Evolutionary conservation across 2,113 vertebrate genomes (phyloP).

Genomic region (Aphelocoma coerulescens): DNA sequence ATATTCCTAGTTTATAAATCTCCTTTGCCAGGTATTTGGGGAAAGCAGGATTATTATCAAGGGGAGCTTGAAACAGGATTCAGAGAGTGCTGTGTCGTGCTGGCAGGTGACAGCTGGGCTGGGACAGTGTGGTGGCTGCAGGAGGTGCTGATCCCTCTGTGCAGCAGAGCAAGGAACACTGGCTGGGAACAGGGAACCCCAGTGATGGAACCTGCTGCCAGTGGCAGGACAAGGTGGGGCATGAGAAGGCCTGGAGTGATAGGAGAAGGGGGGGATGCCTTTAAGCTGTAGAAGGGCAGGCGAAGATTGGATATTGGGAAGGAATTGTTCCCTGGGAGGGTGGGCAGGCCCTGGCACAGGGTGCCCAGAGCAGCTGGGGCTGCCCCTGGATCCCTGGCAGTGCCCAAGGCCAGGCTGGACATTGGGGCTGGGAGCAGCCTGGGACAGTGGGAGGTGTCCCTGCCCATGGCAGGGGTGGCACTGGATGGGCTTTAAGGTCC

Average conservation of each 20-base stretch:
- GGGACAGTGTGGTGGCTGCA: background rate
- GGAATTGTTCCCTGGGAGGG: background rate
- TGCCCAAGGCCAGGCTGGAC: background rate
- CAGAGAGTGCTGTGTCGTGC: rapidly evolving
- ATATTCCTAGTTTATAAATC: background rate
- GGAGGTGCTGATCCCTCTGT: background rate
- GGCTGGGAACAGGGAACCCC: background rate
- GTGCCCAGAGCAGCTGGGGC: background rate
- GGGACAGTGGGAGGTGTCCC: background rate
- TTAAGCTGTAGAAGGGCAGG: background rate
- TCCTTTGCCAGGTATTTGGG: background rate
- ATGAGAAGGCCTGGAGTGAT: background rate
- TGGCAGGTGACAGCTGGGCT: background rate
- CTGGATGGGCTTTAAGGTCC: background rate
- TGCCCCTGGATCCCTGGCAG: background rate
- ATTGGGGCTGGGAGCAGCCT: background rate
- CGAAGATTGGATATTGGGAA: background rate
- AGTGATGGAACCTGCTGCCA: background rate
- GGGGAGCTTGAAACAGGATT: background rate
- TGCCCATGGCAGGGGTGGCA: background rate
- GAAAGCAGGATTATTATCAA: background rate
- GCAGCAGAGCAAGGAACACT: background rate
- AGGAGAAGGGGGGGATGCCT: background rate
- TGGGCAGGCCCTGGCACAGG: background rate
- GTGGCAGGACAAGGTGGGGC: background rate